These are phyloP conservation scores for Sciurus vulgaris DNA, from an alignment of 2,797 vertebrate genomes.

Conservation along the genomic window DNA sequence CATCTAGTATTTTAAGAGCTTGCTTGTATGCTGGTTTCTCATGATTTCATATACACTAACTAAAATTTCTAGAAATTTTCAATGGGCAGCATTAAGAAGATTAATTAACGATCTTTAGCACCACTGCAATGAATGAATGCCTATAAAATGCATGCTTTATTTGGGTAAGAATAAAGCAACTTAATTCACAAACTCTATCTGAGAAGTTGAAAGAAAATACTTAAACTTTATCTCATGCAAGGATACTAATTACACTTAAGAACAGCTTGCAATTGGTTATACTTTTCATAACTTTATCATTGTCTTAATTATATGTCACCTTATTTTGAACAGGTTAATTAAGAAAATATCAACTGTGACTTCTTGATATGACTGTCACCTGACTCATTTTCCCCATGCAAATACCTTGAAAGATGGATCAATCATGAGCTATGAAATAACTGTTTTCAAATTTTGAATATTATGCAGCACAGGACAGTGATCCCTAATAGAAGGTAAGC, in stretches of 20 bases:
- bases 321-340: slow-evolving; percentile 13
- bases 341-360: not conserved
- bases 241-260: not conserved
- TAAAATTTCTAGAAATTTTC: not conserved
- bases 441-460: not conserved
- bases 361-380: not conserved
- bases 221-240: not conserved
- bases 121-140: not conserved
- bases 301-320: not conserved
- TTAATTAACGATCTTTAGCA: not conserved
- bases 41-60: not conserved
- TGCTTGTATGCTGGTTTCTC: not conserved
- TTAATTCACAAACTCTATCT: not conserved
- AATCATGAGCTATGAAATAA: not conserved
- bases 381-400: not conserved
- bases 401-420: not conserved
- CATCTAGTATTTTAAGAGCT: not conserved
- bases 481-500: not conserved
- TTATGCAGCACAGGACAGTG: not conserved
- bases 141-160: not conserved
- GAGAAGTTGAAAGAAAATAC: not conserved
- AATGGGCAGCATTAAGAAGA: not conserved
- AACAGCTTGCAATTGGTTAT: not conserved
- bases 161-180: not conserved
- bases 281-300: slow-evolving; percentile 14